A percentile compares a stretch with the other conserved stretches of the same genome.
These are phyloP conservation scores for Cariama cristata DNA, from an alignment of 2,113 vertebrate species.

Conservation along the genomic window DNA sequence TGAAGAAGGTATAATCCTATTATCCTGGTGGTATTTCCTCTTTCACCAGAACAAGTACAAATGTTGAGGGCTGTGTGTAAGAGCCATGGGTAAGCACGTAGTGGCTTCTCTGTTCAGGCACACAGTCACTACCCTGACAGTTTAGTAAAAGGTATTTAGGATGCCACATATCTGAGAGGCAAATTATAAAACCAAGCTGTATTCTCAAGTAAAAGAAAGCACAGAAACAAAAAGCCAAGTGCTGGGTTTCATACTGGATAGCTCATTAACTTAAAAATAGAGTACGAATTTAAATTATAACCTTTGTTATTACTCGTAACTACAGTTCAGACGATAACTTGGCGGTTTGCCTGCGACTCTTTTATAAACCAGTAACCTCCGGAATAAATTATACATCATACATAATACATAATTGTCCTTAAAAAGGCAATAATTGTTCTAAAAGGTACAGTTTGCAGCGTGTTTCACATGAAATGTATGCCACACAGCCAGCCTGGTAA, in stretches of 20 bases:
- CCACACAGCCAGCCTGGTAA: neutral
- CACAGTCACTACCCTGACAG: neutral
- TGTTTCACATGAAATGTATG: neutral
- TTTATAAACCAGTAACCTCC: slow-evolving; percentile 72
- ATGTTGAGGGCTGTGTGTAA: neutral
- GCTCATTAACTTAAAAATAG: slow-evolving; percentile 79
- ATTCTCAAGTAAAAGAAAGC: slow-evolving; percentile 27
- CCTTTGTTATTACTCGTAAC: slow-evolving; percentile 77
- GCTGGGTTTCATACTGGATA: slow-evolving; percentile 65
- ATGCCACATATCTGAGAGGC: neutral
- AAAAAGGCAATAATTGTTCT: slow-evolving; percentile 68
- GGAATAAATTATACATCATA: slow-evolving; percentile 70
- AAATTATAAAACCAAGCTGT: slow-evolving; percentile 41
- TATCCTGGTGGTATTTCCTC: neutral
- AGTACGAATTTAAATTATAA: slow-evolving; percentile 78
- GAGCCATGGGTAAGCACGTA: neutral
- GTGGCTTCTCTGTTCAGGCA: neutral
- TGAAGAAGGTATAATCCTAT: neutral
- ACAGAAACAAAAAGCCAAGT: slow-evolving; percentile 59
- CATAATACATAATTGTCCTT: slow-evolving; percentile 74
- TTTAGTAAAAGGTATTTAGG: neutral
- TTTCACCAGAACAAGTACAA: neutral
- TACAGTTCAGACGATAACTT: slow-evolving; percentile 70
- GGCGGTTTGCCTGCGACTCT: slow-evolving; percentile 65
- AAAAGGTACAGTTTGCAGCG: slow-evolving; percentile 4